These are phyloP conservation scores for Chrysolina haemoptera DNA, from an alignment of 2,888 invertebrate species.

Conservation along the genomic window DNA sequence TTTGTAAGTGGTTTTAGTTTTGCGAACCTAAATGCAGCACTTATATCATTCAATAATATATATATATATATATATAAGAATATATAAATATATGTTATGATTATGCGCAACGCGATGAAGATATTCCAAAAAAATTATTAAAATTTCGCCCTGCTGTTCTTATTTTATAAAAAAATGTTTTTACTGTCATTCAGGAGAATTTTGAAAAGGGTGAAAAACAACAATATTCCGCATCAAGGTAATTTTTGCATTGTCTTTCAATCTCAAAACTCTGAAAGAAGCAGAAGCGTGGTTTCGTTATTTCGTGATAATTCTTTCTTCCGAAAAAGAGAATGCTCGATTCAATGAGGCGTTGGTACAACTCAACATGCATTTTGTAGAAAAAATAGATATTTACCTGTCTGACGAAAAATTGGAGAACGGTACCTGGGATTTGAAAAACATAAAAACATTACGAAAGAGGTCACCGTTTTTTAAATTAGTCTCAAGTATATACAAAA, in stretches of 20 bases:
- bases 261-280: not conserved
- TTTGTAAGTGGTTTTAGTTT: not conserved
- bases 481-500: not conserved
- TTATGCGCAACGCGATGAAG: not conserved
- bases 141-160: not conserved
- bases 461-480: not conserved
- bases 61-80: not conserved
- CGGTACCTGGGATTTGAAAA: not conserved
- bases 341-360: not conserved
- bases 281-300: not conserved
- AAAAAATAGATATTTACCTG: not conserved
- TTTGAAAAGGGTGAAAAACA: not conserved
- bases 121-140: not conserved
- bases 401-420: not conserved
- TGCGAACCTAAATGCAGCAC: conserved; percentile 1
- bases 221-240: not conserved
- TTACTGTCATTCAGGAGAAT: no score
- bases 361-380: not conserved
- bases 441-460: not conserved
- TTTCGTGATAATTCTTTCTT: not conserved
- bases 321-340: not conserved
- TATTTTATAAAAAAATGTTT: not conserved
- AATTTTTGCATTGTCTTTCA: not conserved
- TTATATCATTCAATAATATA: not conserved
- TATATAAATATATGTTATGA: not conserved